A percentile compares a stretch with the other conserved stretches of the same genome.
These are phyloP conservation scores for Sylvia atricapilla DNA, from an alignment of 2,113 vertebrate species.

Conservation along the genomic window DNA sequence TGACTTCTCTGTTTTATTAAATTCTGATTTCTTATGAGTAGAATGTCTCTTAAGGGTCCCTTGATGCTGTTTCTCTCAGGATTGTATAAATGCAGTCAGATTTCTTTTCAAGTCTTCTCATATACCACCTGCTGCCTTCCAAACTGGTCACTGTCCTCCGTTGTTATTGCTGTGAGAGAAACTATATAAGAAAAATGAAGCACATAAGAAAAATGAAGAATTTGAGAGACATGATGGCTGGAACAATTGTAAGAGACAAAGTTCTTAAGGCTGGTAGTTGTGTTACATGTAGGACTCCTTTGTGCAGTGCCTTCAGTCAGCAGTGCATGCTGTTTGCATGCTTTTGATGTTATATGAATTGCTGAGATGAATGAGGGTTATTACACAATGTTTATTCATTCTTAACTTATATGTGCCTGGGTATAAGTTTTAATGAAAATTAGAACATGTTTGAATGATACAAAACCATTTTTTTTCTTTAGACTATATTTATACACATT, in stretches of 20 bases:
- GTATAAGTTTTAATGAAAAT: slow-evolving; percentile 9
- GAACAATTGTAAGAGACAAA: not conserved
- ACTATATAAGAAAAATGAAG: not conserved
- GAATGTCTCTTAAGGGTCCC: not conserved
- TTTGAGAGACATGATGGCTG: not conserved
- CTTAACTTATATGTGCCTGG: not conserved
- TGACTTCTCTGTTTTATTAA: slow-evolving; percentile 30
- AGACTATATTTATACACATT: not conserved
- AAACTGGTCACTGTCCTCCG: not conserved
- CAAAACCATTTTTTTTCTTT: not conserved
- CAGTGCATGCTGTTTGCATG: not conserved
- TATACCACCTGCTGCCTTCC: slow-evolving; percentile 44
- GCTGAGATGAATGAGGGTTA: not conserved
- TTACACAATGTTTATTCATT: not conserved
- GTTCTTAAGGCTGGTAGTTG: not conserved
- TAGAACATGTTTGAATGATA: not conserved
- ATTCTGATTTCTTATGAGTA: slow-evolving; percentile 13
- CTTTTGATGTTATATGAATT: not conserved
- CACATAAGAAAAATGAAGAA: not conserved
- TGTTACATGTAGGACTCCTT: not conserved
- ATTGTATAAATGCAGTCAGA: not conserved
- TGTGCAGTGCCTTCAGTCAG: not conserved
- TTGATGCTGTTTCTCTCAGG: not conserved
- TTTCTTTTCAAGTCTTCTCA: slow-evolving; percentile 35
- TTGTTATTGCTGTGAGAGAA: slow-evolving; percentile 2